A percentile compares a stretch with the other conserved stretches of the same genome.
Conservation (phyloP, 2,888 invertebrate genomes). For the Itoplectis maculator region DNA sequence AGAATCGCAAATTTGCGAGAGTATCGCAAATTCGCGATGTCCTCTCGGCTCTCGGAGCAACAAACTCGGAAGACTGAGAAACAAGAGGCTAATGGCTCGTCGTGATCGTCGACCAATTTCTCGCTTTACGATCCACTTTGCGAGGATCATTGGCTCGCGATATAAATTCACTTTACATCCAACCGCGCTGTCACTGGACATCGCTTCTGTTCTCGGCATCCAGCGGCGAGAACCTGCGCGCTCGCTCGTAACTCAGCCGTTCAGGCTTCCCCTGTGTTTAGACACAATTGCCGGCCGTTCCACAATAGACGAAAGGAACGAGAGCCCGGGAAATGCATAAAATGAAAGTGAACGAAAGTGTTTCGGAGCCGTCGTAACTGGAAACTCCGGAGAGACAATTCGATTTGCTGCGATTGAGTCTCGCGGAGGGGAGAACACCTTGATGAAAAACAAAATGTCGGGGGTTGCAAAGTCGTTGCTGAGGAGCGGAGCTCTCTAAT, state of each 20-base stretch:
- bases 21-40: conserved; percentile 5
- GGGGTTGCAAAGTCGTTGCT: conserved; percentile 26
- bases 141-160: not conserved
- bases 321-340: conserved; percentile 2
- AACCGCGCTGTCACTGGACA: not conserved
- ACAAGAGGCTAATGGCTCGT: not conserved
- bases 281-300: not conserved
- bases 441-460: too few relatives aligned
- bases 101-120: conserved; percentile 14
- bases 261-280: not conserved
- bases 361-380: conserved; percentile 32
- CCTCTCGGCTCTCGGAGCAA: too few relatives aligned
- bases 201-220: not conserved
- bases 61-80: conserved; percentile 25
- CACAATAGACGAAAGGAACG: not conserved
- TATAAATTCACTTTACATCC: conserved; percentile 11
- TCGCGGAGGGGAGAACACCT: not conserved
- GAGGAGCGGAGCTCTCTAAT: conserved; percentile 16
- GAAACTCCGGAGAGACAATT: conserved; percentile 6
- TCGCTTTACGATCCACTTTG: conserved; percentile 55
- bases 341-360: conserved; percentile 56
- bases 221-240: not conserved
- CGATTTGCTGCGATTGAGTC: conserved; percentile 5
- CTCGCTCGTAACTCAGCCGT: not conserved
- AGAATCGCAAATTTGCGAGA: too few relatives aligned